Evolutionary conservation across 2,888 invertebrate genomes (phyloP).

Genomic region (Eremobia ochroleuca): DNA sequence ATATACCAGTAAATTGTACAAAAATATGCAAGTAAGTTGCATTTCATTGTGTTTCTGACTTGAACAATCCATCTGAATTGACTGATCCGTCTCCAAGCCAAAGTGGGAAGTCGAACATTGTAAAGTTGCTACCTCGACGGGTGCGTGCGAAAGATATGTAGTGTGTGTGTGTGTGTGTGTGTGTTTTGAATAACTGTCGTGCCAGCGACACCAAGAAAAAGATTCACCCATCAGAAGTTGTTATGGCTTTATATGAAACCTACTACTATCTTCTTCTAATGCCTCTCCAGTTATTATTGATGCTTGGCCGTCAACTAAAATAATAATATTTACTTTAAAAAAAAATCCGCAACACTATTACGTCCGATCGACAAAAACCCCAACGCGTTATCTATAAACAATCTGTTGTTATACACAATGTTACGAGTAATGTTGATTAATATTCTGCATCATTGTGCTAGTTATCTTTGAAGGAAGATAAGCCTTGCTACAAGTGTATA

Average conservation of each 20-base stretch:
- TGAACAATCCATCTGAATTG: background rate
- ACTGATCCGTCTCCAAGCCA: background rate
- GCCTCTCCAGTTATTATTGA: too few relatives aligned
- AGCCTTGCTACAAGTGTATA: too few relatives aligned
- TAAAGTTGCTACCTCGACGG: background rate
- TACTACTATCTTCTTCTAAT: background rate
- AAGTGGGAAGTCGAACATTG: background rate
- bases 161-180: too few relatives aligned
- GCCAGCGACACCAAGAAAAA: too few relatives aligned
- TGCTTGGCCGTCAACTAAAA: too few relatives aligned
- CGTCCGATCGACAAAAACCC: background rate
- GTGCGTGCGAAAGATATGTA: too few relatives aligned
- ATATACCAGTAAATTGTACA: background rate
- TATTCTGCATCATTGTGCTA: too few relatives aligned
- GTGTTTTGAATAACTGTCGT: too few relatives aligned
- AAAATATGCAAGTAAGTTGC: background rate
- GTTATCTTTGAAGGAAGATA: too few relatives aligned
- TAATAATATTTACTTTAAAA: too few relatives aligned
- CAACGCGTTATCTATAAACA: slow-evolving; percentile 5
- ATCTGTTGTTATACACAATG: background rate
- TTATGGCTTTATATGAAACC: background rate
- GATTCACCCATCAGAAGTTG: background rate
- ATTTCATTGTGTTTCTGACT: background rate
- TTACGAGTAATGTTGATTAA: too few relatives aligned
- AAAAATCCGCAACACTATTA: too few relatives aligned